These are phyloP conservation scores for Motacilla alba DNA, from an alignment of 2,113 vertebrate species.

Conservation along the genomic window DNA sequence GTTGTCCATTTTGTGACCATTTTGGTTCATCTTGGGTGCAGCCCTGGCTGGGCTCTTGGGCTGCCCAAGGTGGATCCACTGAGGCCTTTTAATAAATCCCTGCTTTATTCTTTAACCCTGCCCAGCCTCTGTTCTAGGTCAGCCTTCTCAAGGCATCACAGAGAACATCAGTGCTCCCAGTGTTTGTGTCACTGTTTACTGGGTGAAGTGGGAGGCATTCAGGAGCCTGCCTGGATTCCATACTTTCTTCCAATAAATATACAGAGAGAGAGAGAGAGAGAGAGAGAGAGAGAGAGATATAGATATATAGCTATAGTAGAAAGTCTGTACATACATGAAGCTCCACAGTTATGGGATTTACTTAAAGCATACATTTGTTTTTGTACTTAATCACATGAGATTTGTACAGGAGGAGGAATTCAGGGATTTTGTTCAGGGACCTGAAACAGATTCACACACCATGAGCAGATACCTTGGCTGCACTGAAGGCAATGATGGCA, in stretches of 20 bases:
- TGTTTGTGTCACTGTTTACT: not conserved
- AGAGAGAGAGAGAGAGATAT: too few relatives aligned
- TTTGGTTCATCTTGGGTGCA: not conserved
- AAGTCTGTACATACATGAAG: not conserved
- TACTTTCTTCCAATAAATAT: not conserved
- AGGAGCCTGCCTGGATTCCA: not conserved
- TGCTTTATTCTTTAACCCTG: not conserved
- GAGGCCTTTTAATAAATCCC: not conserved
- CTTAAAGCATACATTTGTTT: not conserved
- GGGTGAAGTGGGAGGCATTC: not conserved
- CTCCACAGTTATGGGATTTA: not conserved
- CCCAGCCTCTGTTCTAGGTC: not conserved
- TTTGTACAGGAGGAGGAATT: not conserved
- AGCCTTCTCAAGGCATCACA: not conserved
- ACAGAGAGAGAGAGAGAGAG: too few relatives aligned
- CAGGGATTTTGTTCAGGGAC: not conserved
- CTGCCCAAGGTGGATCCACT: not conserved
- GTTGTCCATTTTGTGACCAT: not conserved
- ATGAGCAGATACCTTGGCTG: not conserved
- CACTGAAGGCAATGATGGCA: not conserved
- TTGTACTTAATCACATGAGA: not conserved
- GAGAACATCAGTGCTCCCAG: not conserved
- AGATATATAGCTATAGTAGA: too few relatives aligned
- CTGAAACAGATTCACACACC: not conserved
- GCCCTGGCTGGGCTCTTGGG: not conserved